A percentile compares a stretch with the other conserved stretches of the same genome.
Conservation (phyloP, 2,888 invertebrate genomes). For the Clistopyga incitator region DNA sequence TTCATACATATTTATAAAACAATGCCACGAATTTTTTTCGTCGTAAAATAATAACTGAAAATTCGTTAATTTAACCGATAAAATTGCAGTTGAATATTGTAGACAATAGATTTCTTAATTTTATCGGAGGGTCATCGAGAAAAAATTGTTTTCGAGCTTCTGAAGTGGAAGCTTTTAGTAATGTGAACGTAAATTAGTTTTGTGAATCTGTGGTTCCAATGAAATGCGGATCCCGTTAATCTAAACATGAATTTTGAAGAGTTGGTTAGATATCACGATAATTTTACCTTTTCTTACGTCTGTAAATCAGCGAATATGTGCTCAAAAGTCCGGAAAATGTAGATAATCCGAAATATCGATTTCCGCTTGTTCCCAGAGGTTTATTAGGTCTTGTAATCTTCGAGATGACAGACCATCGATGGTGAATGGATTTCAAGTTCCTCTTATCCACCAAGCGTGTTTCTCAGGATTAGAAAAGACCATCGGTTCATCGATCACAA, state of each 20-base stretch:
- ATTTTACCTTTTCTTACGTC: neutral
- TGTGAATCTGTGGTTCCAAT: no score
- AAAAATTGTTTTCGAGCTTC: neutral
- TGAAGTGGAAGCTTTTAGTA: neutral
- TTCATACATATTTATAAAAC: neutral
- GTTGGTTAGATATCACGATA: neutral
- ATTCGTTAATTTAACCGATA: neutral
- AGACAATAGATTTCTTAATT: neutral
- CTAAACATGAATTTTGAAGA: neutral
- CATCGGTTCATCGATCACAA: constrained; percentile 31
- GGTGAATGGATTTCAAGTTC: constrained; percentile 19
- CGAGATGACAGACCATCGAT: constrained; percentile 28
- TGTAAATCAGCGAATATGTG: neutral
- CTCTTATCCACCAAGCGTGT: constrained; percentile 1
- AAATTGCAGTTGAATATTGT: neutral
- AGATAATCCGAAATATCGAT: neutral
- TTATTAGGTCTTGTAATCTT: neutral
- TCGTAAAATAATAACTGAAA: neutral
- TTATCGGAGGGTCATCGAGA: neutral
- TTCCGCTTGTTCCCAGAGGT: neutral
- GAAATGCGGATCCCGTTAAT: neutral
- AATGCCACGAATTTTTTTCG: neutral
- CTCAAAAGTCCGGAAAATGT: neutral
- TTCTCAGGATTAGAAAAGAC: constrained; percentile 47
- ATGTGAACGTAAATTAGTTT: no score